Percentiles rank a stretch among this genome's conserved stretches.
Evolutionary conservation across 2,888 invertebrate genomes (phyloP).

Genomic region (Automeris io): DNA sequence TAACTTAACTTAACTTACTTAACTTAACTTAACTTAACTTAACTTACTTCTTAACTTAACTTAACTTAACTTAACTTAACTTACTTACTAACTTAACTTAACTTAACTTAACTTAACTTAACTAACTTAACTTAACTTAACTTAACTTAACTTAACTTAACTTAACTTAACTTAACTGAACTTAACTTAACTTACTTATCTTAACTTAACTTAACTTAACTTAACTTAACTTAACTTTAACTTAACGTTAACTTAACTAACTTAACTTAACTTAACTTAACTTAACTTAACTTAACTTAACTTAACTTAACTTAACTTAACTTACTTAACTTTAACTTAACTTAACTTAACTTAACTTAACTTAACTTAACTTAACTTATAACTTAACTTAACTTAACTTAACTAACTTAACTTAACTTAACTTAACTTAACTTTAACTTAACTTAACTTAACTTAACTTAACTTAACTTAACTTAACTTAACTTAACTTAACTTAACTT

Average conservation of each 20-base stretch:
- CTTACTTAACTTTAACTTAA: constrained; percentile 13
- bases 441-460: constrained; percentile 9
- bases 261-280: constrained; percentile 13
- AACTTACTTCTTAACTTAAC: constrained; percentile 14
- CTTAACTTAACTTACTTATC: constrained; percentile 14
- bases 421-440: constrained; percentile 14
- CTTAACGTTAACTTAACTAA: constrained; percentile 14
- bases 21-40: constrained; percentile 12
- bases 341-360: constrained; percentile 16
- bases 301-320: constrained; percentile 14
- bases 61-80: constrained; percentile 17
- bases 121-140: constrained; percentile 12
- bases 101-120: constrained; percentile 14
- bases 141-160: constrained; percentile 14
- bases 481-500: constrained; percentile 10
- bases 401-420: constrained; percentile 11
- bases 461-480: constrained; percentile 6
- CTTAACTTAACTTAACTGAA: constrained; percentile 14
- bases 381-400: constrained; percentile 11
- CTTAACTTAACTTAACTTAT: constrained; percentile 12
- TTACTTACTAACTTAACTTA: constrained; percentile 12
- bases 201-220: constrained; percentile 11
- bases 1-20: constrained; percentile 12
- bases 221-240: constrained; percentile 10
- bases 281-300: constrained; percentile 13